These are phyloP conservation scores for Myopa testacea DNA, from an alignment of 2,888 invertebrate genomes.

Conservation along the genomic window DNA sequence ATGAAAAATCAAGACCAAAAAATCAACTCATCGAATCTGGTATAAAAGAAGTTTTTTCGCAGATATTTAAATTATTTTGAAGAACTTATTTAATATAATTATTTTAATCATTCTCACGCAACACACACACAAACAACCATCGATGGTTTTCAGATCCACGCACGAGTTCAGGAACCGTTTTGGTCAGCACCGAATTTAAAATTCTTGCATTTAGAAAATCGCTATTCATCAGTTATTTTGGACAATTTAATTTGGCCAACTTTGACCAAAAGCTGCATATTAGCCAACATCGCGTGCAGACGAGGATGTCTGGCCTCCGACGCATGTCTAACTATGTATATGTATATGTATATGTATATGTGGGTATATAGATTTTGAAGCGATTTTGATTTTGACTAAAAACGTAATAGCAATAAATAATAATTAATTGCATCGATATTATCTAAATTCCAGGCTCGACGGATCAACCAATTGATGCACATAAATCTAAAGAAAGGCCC, in stretches of 20 bases:
- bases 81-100: too few species aligned
- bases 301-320: not conserved
- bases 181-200: too few species aligned
- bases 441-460: conserved; percentile 20
- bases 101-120: too few species aligned
- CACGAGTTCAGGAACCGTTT: too few species aligned
- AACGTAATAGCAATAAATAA: conserved; percentile 36
- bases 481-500: not conserved
- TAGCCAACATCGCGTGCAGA: conserved; percentile 28
- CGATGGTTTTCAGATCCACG: too few species aligned
- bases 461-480: conserved; percentile 6
- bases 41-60: too few species aligned
- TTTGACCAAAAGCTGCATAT: conserved; percentile 5
- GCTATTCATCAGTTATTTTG: conserved; percentile 6
- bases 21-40: too few species aligned
- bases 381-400: not conserved
- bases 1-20: too few species aligned
- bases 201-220: not conserved
- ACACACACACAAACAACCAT: too few species aligned
- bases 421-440: conserved; percentile 36
- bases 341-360: too few species aligned
- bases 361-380: not conserved
- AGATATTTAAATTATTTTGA: too few species aligned
- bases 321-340: not conserved
- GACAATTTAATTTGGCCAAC: conserved; percentile 9